These are phyloP conservation scores for Papilio machaon DNA, from an alignment of 1,140 invertebrate genomes.

Conservation along the genomic window DNA sequence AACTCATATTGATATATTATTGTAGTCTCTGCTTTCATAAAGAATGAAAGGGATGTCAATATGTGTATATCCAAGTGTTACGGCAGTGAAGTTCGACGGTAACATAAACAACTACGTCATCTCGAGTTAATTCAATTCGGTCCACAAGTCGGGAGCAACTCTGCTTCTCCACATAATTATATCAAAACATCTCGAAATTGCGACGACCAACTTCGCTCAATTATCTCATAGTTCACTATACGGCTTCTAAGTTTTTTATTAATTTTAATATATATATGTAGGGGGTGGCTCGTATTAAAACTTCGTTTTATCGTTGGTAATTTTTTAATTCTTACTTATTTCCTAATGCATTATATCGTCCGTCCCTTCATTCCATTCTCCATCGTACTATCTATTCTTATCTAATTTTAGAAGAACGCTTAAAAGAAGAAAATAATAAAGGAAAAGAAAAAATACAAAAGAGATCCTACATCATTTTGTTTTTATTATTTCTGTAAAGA, in stretches of 20 bases:
- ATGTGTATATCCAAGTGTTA: not conserved
- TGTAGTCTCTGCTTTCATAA: not conserved
- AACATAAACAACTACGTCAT: constrained; percentile 11
- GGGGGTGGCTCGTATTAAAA: too few species aligned
- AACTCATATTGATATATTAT: too few species aligned
- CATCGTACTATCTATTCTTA: too few species aligned
- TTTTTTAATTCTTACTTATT: too few species aligned
- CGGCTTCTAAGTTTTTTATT: not conserved
- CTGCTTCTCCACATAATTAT: not conserved
- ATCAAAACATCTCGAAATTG: constrained; percentile 13
- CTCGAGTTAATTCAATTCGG: constrained; percentile 15
- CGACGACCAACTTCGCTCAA: constrained; percentile 1
- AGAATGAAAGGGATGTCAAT: not conserved
- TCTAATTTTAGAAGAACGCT: too few species aligned
- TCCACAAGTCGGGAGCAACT: not conserved
- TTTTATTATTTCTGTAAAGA: too few species aligned
- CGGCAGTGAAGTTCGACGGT: not conserved
- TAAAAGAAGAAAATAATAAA: too few species aligned
- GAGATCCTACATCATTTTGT: too few species aligned
- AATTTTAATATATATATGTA: not conserved
- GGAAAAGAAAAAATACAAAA: too few species aligned
- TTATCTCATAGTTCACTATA: not conserved
- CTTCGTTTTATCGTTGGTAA: too few species aligned
- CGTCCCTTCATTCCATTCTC: too few species aligned
- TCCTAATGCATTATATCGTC: too few species aligned